Evolutionary conservation across 2,797 vertebrate species (phyloP).

Genomic region (Hozukius guyotensis): DNA sequence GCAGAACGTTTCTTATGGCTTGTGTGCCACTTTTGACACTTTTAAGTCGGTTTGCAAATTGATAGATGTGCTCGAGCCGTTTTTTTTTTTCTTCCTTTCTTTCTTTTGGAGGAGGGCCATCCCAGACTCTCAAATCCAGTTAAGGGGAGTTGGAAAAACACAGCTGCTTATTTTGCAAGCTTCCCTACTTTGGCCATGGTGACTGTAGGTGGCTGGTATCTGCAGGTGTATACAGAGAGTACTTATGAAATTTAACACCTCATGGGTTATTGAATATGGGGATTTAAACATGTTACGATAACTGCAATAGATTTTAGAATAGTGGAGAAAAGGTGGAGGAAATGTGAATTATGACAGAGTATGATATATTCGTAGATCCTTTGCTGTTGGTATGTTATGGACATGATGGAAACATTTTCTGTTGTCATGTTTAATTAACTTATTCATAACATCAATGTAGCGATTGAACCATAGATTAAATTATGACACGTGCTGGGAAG

Average conservation of each 20-base stretch:
- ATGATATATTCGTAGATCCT: not conserved
- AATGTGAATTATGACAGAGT: not conserved
- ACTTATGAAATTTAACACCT: slow-evolving; percentile 51
- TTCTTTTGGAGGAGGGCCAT: slow-evolving; percentile 65
- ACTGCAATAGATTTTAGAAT: not conserved
- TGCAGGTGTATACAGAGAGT: slow-evolving; percentile 54
- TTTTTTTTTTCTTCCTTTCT: not conserved
- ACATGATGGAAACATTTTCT: not conserved
- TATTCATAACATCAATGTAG: slow-evolving; percentile 17
- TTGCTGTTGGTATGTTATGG: not conserved
- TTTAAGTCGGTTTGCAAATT: slow-evolving; percentile 87
- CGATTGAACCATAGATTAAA: slow-evolving; percentile 15
- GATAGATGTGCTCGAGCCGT: slow-evolving; percentile 82
- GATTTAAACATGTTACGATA: slow-evolving; percentile 29
- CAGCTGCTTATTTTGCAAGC: slow-evolving; percentile 75
- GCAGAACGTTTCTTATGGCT: slow-evolving; percentile 78
- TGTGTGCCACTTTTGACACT: slow-evolving; percentile 79
- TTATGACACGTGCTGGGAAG: slow-evolving; percentile 7
- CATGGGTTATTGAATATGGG: slow-evolving; percentile 39
- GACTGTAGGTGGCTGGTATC: slow-evolving; percentile 41
- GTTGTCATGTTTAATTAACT: slow-evolving; percentile 11
- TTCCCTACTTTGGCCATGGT: slow-evolving; percentile 42
- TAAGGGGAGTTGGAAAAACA: slow-evolving; percentile 79
- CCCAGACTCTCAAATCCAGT: slow-evolving; percentile 82
- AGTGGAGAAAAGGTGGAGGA: not conserved